Base-by-base conservation (phyloP, 2,113 vertebrate species). In the Zapornia atra region DNA sequence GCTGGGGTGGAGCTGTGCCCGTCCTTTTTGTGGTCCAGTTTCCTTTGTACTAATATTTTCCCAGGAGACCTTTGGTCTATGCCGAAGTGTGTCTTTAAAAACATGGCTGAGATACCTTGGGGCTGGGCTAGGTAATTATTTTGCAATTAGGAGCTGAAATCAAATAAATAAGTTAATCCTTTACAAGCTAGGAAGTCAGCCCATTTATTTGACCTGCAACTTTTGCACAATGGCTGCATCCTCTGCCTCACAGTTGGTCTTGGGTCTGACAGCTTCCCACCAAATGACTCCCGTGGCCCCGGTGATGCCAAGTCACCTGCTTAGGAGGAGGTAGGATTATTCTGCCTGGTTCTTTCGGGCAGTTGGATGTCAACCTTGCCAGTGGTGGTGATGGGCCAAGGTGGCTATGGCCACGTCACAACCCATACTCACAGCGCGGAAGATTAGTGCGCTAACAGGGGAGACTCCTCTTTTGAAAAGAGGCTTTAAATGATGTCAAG, bases 401-500 rank as follows among this genome's bases (percentile, higher is more conserved):
- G 19, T 5, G 6, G 63, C 84, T 56, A 33, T 51, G 18, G 5
- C 48, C 63, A 19, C 26, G 34, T 11, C 83, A 34, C 70, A 65
- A 38, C 8, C 92, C 60, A 5, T 40, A 46, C 12, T 63, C 0
- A 8, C 80, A 42, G 81, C 76, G 60, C n/a, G 46, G 82, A 36
- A 90, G 66, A 91, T 78, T 5, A 82, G n/a, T n/a, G 70, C 12
- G 1, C 60, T 33, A 82, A 76, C 65, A 60, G 63, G 71, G 78
- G 81, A 90, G 83, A 96, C 88, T 96, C 60, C 65, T 96, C 86
- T 91, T 92, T 95, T 95, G 78, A 94, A 95, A 92, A 86, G 82
- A 81, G 86, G 92, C 89, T 97, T 97, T 82, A 90, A 95, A 92
- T 92, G 94, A 87, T 95, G 90, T 96, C 82, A 86, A 87, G 82